phyloP scores from a whole-genome alignment of 2,888 invertebrate genomes.

The Augiades crinisus region DNA sequence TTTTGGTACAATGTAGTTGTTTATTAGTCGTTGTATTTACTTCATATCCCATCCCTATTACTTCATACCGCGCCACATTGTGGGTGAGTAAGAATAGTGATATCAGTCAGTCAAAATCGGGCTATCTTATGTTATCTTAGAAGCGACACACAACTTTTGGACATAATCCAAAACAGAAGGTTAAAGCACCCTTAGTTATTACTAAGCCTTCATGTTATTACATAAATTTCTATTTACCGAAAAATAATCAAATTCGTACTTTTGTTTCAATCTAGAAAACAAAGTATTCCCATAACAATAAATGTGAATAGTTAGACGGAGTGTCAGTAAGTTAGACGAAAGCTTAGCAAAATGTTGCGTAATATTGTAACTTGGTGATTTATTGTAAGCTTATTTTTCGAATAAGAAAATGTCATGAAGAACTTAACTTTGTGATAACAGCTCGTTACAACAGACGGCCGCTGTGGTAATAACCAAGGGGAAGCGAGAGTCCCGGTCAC shows the following conservation, averaged over 20 bases:
- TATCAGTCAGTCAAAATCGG: too few species aligned
- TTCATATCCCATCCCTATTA: too few species aligned
- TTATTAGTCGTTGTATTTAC: too few species aligned
- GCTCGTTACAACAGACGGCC: slow-evolving; percentile 38
- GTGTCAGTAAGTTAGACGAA: slow-evolving; percentile 35
- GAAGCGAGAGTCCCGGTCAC: slow-evolving; percentile 27
- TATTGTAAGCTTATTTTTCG: slow-evolving; percentile 53
- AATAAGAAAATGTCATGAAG: slow-evolving; percentile 44
- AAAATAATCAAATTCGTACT: neutral
- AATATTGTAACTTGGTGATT: slow-evolving; percentile 41
- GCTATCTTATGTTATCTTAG: too few species aligned
- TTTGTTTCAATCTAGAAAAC: neutral
- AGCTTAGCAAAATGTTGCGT: slow-evolving; percentile 19
- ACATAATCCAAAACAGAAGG: too few species aligned
- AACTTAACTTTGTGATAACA: slow-evolving; percentile 54
- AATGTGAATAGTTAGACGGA: slow-evolving; percentile 12
- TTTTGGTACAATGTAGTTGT: too few species aligned
- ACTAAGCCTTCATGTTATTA: too few species aligned
- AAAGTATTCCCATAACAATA: slow-evolving; percentile 11
- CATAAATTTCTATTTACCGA: neutral
- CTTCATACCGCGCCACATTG: too few species aligned
- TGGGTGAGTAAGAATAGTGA: too few species aligned
- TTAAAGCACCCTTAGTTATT: too few species aligned
- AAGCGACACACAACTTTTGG: too few species aligned
- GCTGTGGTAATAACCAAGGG: slow-evolving; percentile 44